Evolutionary conservation across 2,888 invertebrate species (phyloP), one percentile per base, ranked within the genome.

Genomic region (Noctua comes): DNA sequence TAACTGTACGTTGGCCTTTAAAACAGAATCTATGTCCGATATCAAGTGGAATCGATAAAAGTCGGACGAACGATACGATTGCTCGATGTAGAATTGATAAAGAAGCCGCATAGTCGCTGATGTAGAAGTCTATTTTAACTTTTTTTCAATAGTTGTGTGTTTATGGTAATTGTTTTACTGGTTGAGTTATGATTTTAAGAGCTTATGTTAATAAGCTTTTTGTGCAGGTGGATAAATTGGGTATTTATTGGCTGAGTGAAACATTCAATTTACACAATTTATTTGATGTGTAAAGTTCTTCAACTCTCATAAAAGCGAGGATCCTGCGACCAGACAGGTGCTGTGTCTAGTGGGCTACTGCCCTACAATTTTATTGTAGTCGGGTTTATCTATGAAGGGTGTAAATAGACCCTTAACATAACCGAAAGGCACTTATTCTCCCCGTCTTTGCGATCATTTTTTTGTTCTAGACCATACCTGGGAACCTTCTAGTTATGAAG

Each of bases 11-110:
- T 27, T 66, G 43, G 5, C n/a, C 66, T 66, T 66, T 66, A 66
- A 84, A 81, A 82, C 78, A 74, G 72, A 86, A 87, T 89, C 86
- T 83, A 88, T 86, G 83, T 84, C 77, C 72, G 77, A 80, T 86
- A 84, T 75, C 83, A 70, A 89, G 80, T 83, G 71, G 66, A 84
- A 87, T 87, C 87, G 86, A 88, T 89, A 74, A 83, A 83, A 76
- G 80, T 82, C 82, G 43, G 79, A 71, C 65, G 65, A 75, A 82
- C 76, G 81, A 87, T 83, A 82, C 79, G 80, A 80, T 80, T 77
- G 80, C 75, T 79, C 80, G 80, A 73, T 87, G 79, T 80, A 48
- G 73, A 78, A 74, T 85, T 81, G 82, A 83, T 79, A 83, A 82
- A 84, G 81, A 79, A 59, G 57, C n/a, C 24, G 31, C 36, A 36